Evolutionary conservation across 1,140 invertebrate genomes (phyloP), one percentile per base, ranked within the genome.

Genomic region (Cherax destructor): DNA sequence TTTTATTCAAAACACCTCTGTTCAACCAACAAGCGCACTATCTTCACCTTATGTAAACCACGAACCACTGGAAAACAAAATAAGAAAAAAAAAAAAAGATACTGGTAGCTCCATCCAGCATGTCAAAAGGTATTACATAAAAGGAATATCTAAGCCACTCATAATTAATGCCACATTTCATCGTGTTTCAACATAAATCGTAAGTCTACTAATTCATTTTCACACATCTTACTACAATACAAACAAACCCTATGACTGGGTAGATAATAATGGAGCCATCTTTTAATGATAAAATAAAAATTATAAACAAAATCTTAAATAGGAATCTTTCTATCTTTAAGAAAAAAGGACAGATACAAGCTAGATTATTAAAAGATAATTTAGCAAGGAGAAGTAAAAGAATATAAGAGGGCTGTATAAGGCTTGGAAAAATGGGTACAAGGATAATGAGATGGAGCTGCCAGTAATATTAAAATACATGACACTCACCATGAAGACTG

Each of bases 401-500:
- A 6, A 41, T 76, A 41, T 41, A 41, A 41, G 30, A 41, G 30
- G 30, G 69, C 6, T 74, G 6, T 0, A 18, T 4, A 21, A 30
- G 5, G 61, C 21, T 13, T 41, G 2, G 30, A 74, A 11, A 74
- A 76, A 24, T n/a, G 41, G 30, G 69, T 76, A 50, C 6, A 76
- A 59, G 74, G 13, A 3, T 77, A 72, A 86, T 4, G 41, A 65
- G 79, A 83, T 86, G 84, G 90, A 91, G 90, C 90, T 47, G 47
- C 90, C 90, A 91, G 84, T 91, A 91, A 74, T 50, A 83, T 52
- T 74, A 47, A 74, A 80, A 83, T 41, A 61, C 21, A 59, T 21
- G 76, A 91, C 91, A 95, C 96, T 95, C 95, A 96, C 98, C 99
- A 99, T 18, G 98, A 97, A 94, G 97, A 97, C 95, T 99, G 99